A percentile compares a stretch with the other conserved stretches of the same genome.
Evolutionary conservation across 2,113 vertebrate genomes (phyloP).

Genomic region (Psephotus haematonotus): DNA sequence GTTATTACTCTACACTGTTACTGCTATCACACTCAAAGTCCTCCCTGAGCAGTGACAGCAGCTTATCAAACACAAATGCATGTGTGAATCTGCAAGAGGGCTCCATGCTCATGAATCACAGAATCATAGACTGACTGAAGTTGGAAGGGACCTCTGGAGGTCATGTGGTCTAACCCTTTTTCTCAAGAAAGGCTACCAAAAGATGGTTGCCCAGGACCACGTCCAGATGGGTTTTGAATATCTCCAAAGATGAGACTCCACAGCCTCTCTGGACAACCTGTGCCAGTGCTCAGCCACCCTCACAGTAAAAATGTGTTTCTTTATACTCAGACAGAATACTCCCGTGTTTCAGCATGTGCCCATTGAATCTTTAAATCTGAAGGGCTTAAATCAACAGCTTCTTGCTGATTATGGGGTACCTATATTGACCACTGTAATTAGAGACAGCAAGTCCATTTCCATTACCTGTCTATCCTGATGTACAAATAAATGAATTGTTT

Average conservation of each 20-base stretch:
- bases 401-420: neutral
- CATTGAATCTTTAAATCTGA: neutral
- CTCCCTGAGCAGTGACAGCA: neutral
- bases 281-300: neutral
- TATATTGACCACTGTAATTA: neutral
- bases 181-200: neutral
- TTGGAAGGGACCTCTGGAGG: neutral
- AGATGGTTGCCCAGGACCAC: neutral
- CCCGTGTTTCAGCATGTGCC: neutral
- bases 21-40: neutral
- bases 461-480: neutral
- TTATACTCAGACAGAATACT: neutral
- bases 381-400: neutral
- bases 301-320: neutral
- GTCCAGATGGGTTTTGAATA: neutral
- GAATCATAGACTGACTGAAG: neutral
- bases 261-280: neutral
- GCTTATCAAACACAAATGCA: neutral
- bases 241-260: neutral
- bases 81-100: neutral
- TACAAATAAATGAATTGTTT: neutral
- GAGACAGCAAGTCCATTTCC: neutral
- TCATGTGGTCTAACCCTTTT: neutral
- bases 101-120: neutral
- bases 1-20: rapidly evolving